Percentiles rank a stretch among this genome's conserved stretches.
phyloP scores from a whole-genome alignment of 2,888 invertebrate genomes.

The Eremobia ochroleuca region DNA sequence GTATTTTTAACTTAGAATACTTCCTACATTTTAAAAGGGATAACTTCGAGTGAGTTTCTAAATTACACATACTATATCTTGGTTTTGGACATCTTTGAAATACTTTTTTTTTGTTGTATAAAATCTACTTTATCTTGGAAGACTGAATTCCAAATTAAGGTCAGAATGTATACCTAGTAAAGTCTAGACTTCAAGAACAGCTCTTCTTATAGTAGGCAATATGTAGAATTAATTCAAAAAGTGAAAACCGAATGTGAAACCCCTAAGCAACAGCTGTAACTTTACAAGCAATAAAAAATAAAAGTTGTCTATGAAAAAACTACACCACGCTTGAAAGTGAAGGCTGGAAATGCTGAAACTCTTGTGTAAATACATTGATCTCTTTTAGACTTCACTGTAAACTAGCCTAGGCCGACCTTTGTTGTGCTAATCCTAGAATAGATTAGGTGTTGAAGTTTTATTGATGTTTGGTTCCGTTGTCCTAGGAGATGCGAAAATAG shows the following conservation, averaged over 20 bases:
- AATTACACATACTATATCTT: background rate
- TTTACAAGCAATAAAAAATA: conserved; percentile 37
- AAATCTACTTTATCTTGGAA: background rate
- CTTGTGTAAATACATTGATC: conserved; percentile 41
- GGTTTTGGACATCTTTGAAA: background rate
- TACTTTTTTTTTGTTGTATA: too few relatives aligned
- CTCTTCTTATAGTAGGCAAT: background rate
- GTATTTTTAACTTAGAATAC: conserved; percentile 2
- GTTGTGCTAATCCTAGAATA: conserved; percentile 42
- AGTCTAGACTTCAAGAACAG: background rate
- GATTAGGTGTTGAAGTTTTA: conserved; percentile 17
- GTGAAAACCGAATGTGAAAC: background rate
- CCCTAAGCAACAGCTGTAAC: conserved; percentile 18
- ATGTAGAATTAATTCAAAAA: background rate
- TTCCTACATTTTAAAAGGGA: background rate
- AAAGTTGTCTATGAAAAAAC: background rate
- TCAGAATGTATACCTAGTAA: background rate
- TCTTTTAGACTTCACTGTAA: conserved; percentile 11
- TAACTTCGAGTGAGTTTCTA: background rate
- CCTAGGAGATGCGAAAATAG: background rate
- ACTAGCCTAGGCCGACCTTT: conserved; percentile 24
- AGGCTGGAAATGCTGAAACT: conserved; percentile 2
- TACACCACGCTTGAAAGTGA: background rate
- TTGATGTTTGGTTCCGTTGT: conserved; percentile 11
- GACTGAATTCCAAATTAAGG: background rate